Percentiles rank a stretch among this genome's conserved stretches.
These are phyloP conservation scores for Saccostrea glomerata DNA, from an alignment of 1,140 invertebrate genomes.

Conservation along the genomic window DNA sequence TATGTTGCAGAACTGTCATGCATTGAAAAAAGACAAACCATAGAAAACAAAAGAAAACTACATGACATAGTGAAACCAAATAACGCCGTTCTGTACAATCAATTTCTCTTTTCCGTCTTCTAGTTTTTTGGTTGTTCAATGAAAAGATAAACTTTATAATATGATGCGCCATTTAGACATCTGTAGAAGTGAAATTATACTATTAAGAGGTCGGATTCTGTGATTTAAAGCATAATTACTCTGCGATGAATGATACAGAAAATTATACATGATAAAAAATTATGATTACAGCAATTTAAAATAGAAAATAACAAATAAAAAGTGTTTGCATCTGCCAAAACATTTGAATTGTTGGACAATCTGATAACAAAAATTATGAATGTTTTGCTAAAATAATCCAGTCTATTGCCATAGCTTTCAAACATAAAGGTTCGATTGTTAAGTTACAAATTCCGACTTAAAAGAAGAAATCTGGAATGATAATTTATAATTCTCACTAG, in stretches of 20 bases:
- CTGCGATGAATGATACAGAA: not conserved
- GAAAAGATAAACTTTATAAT: slow-evolving; percentile 6
- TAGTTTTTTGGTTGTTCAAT: not conserved
- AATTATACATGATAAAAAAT: not conserved
- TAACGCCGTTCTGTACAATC: not conserved
- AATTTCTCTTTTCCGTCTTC: not conserved
- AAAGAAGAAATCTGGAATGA: too few relatives aligned
- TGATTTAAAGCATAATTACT: not conserved
- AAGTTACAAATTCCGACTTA: too few relatives aligned
- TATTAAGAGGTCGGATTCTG: not conserved
- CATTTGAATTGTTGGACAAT: not conserved
- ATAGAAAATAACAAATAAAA: not conserved
- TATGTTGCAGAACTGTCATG: not conserved
- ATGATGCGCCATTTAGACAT: slow-evolving; percentile 26
- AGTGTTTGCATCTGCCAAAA: not conserved
- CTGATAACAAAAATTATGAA: too few relatives aligned
- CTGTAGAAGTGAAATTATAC: slow-evolving; percentile 5
- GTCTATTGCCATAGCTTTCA: too few relatives aligned
- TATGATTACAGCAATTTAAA: slow-evolving; percentile 1
- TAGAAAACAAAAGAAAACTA: not conserved
- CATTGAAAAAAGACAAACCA: not conserved
- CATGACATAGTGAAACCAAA: not conserved
- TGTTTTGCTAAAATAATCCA: too few relatives aligned
- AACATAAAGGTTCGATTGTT: too few relatives aligned
- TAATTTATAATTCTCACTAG: too few relatives aligned